These are phyloP conservation scores for Gisinianus flammeolus DNA, from an alignment of 2,888 invertebrate genomes.

Conservation along the genomic window DNA sequence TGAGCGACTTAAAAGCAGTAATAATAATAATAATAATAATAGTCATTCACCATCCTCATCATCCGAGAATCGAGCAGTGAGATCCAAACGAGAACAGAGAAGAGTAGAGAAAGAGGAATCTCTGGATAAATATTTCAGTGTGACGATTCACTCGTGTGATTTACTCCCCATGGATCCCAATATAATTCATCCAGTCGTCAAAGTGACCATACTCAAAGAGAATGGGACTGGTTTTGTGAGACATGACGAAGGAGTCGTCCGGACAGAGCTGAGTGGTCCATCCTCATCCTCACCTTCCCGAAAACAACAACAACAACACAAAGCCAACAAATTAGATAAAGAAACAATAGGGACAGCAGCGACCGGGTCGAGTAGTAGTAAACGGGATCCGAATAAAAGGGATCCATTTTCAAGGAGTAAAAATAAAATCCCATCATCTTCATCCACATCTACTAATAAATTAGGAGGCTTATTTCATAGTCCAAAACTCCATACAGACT, in stretches of 20 bases:
- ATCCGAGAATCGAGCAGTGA: not conserved
- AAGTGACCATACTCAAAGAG: conserved; percentile 67
- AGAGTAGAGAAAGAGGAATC: conserved; percentile 53
- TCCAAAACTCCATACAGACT: conserved; percentile 60
- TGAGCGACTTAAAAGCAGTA: conserved; percentile 1
- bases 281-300: not conserved
- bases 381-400: not conserved
- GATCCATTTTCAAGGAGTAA: not conserved
- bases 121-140: conserved; percentile 63
- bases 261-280: not conserved
- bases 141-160: conserved; percentile 68
- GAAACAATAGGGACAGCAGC: not conserved
- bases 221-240: conserved; percentile 36
- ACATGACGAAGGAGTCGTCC: not conserved
- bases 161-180: conserved; percentile 67
- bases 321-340: conserved; percentile 59
- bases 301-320: not conserved
- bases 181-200: conserved; percentile 70
- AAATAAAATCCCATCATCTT: not conserved
- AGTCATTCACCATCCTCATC: not conserved
- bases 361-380: not conserved
- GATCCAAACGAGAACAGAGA: conserved; percentile 50
- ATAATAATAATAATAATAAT: not conserved
- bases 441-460: not conserved
- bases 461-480: no score